Evolutionary conservation across 2,797 vertebrate genomes (phyloP), one percentile per base, ranked within the genome.

Genomic region (Benthosema pterotum): DNA sequence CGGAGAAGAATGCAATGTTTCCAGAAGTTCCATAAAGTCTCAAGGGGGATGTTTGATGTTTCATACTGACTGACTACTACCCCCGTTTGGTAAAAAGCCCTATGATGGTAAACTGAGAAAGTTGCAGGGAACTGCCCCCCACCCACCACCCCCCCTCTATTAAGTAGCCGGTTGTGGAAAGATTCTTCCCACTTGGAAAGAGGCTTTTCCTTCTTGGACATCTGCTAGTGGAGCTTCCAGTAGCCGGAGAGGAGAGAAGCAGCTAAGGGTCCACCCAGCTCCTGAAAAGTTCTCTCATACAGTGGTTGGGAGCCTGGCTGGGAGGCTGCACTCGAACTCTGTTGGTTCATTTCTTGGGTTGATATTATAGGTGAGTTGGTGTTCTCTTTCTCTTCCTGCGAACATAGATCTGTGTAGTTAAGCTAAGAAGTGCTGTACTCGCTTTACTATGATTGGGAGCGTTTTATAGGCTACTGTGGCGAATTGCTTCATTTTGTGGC

Each of bases 81-180:
- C 90, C 90, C 77, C 89, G 88, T 96, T 95, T 97, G 94, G 93
- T 94, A 94, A 96, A 89, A 38, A 38, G 32, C 88, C 93, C 87
- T 92, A 91, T 91, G 91, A 91, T 91, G 85, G 85, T 88, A 86
- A 91, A 90, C 74, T 78, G 91, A 94, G 95, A 91, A n/a, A n/a
- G n/a, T n/a, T n/a, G 90, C 75, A 88, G 91, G 95, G 96, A 94
- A 93, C 96, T 94, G 93, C 96, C 96, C 88, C 28, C 95, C 94
- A n/a, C n/a, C n/a, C n/a, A n/a, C n/a, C n/a, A n/a, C n/a, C n/a
- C 96, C 96, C 88, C 28, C 95, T 94, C 92, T 94, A 90, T 97
- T 98, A 97, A 98, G 97, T 91, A 95, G 94, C 94, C 91, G 92
- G 88, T 91, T 91, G 92, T 90, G 91, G 90, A 92, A 90, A 94